phyloP scores from a whole-genome alignment of 2,888 invertebrate species.

The Notodonta ziczac region DNA sequence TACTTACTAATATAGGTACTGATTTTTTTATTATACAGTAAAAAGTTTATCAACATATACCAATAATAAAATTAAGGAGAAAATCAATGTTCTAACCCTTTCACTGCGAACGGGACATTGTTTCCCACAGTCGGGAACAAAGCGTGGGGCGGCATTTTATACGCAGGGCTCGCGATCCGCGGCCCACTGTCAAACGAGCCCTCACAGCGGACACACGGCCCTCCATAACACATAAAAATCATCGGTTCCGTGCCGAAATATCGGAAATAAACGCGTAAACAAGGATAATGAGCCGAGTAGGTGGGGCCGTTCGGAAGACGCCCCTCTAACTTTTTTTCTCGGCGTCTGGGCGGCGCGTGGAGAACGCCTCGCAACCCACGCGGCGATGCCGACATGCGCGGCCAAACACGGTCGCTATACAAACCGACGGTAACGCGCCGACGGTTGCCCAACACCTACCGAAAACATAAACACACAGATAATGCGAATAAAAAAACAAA shows the following conservation, averaged over 20 bases:
- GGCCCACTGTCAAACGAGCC: constrained; percentile 79
- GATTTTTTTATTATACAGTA: too few species aligned
- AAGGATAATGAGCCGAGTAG: constrained; percentile 80
- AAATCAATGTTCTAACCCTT: constrained; percentile 39
- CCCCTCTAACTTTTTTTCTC: constrained; percentile 77
- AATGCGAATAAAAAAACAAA: constrained; percentile 51
- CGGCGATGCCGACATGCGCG: constrained; percentile 69
- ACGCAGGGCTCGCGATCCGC: constrained; percentile 72
- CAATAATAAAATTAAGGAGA: background rate
- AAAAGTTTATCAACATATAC: background rate
- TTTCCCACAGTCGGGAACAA: constrained; percentile 68
- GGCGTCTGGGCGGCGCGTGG: constrained; percentile 77
- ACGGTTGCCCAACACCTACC: constrained; percentile 47
- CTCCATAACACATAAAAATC: constrained; percentile 59
- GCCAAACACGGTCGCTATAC: constrained; percentile 64
- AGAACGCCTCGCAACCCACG: constrained; percentile 78
- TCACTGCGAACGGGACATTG: constrained; percentile 55
- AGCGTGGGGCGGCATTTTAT: constrained; percentile 81
- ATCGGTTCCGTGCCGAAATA: constrained; percentile 72
- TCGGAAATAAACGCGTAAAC: constrained; percentile 77
- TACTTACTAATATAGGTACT: too few species aligned
- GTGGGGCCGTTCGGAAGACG: constrained; percentile 75
- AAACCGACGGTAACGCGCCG: constrained; percentile 71
- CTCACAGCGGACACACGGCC: constrained; percentile 75
- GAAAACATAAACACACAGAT: constrained; percentile 64